Evolutionary conservation across 1,140 invertebrate species (phyloP).

Genomic region (Heliconius hermathena): DNA sequence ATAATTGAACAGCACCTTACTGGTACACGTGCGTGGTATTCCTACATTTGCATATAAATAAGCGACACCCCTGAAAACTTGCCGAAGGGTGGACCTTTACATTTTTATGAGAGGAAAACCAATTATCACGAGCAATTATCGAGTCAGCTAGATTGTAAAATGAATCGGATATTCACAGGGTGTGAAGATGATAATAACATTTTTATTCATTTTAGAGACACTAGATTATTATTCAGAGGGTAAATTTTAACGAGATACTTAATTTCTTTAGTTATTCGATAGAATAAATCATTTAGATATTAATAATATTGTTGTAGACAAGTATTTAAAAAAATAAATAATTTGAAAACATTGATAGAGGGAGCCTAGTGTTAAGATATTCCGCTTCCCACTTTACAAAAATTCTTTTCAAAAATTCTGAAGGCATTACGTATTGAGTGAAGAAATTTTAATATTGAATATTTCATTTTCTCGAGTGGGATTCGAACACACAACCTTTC

Average conservation of each 20-base stretch:
- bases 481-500: too few species aligned
- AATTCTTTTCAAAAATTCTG: too few species aligned
- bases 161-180: conserved; percentile 33
- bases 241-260: not conserved
- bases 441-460: too few species aligned
- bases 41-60: conserved; percentile 77
- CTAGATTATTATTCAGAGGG: not conserved
- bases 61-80: conserved; percentile 58
- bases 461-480: too few species aligned
- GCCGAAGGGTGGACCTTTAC: conserved; percentile 63
- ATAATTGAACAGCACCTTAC: conserved; percentile 74
- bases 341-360: too few species aligned
- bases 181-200: conserved; percentile 11
- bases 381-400: too few species aligned
- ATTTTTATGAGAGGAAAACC: conserved; percentile 74
- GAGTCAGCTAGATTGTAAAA: conserved; percentile 68
- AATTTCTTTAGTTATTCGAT: not conserved
- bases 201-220: conserved; percentile 4
- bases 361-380: too few species aligned
- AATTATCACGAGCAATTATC: conserved; percentile 77
- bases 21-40: conserved; percentile 60
- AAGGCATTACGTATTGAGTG: too few species aligned
- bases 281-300: not conserved
- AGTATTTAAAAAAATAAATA: too few species aligned
- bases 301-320: too few species aligned